phyloP scores from a whole-genome alignment of 2,888 invertebrate genomes.

The Hypomecis atomaria region DNA sequence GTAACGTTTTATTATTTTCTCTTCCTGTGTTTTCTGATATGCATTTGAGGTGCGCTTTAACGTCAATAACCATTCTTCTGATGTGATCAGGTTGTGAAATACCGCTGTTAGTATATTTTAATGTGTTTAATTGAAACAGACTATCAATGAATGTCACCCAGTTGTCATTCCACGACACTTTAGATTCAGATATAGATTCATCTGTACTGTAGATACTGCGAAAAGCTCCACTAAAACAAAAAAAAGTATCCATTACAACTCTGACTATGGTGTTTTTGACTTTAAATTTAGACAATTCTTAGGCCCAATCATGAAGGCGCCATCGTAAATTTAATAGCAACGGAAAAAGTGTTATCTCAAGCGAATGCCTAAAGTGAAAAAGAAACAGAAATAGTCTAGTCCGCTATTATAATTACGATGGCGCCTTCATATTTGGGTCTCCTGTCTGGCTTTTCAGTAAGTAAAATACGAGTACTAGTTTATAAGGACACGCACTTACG shows the following conservation, averaged over 20 bases:
- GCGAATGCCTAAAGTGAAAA: too few relatives aligned
- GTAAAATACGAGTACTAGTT: too few relatives aligned
- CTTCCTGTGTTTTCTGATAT: not conserved
- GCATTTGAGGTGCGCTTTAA: slow-evolving; percentile 44
- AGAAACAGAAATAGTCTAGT: too few relatives aligned
- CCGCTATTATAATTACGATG: too few relatives aligned
- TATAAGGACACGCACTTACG: too few relatives aligned
- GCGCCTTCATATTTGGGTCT: too few relatives aligned
- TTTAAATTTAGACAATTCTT: not conserved
- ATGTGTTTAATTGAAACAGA: slow-evolving; percentile 89
- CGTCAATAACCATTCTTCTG: slow-evolving; percentile 25
- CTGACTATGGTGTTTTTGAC: too few relatives aligned
- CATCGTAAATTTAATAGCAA: too few relatives aligned
- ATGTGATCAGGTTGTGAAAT: slow-evolving; percentile 54
- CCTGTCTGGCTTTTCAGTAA: too few relatives aligned
- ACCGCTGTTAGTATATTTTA: slow-evolving; percentile 84
- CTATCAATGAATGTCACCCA: slow-evolving; percentile 93
- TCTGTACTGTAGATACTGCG: slow-evolving; percentile 46
- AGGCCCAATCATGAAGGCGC: too few relatives aligned
- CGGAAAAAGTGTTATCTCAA: too few relatives aligned
- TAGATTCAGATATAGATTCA: slow-evolving; percentile 51
- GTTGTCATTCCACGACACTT: slow-evolving; percentile 86
- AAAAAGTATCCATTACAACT: too few relatives aligned
- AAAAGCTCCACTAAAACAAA: slow-evolving; percentile 51
- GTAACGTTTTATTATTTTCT: not conserved